Conservation (phyloP, 2,888 invertebrate genomes). For the Melolontha melolontha region DNA sequence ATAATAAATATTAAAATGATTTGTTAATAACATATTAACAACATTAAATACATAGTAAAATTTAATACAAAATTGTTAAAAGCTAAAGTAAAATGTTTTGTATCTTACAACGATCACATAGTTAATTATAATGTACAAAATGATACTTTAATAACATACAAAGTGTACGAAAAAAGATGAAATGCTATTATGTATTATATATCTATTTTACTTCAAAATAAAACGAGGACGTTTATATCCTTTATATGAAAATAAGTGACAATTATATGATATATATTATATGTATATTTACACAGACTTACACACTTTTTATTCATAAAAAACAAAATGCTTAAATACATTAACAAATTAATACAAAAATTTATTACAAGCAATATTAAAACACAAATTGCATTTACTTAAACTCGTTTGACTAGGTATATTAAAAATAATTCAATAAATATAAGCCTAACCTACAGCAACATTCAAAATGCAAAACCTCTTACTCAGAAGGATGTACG, state of each 20-base stretch:
- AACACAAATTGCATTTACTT: slow-evolving; percentile 25
- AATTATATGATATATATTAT: slow-evolving; percentile 21
- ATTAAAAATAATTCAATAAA: background rate
- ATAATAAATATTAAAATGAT: slow-evolving; percentile 34
- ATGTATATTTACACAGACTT: slow-evolving; percentile 23
- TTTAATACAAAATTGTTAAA: slow-evolving; percentile 33
- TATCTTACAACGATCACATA: slow-evolving; percentile 46
- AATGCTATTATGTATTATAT: slow-evolving; percentile 19
- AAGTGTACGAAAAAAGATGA: slow-evolving; percentile 14
- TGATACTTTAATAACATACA: slow-evolving; percentile 20
- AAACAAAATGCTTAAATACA: background rate
- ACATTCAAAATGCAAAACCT: too few relatives aligned
- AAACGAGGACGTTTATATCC: slow-evolving; percentile 12
- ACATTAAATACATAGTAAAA: slow-evolving; percentile 37
- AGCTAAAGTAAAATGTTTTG: slow-evolving; percentile 27
- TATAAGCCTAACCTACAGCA: too few relatives aligned
- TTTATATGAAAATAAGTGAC: slow-evolving; percentile 34
- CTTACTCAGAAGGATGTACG: too few relatives aligned
- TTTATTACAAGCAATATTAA: slow-evolving; percentile 30
- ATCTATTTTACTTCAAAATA: slow-evolving; percentile 10
- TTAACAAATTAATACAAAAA: background rate
- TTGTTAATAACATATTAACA: slow-evolving; percentile 43
- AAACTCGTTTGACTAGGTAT: slow-evolving; percentile 23
- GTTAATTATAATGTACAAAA: slow-evolving; percentile 44
- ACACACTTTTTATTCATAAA: background rate